Evolutionary conservation across 2,888 invertebrate species (phyloP).

Genomic region (Belgica antarctica): DNA sequence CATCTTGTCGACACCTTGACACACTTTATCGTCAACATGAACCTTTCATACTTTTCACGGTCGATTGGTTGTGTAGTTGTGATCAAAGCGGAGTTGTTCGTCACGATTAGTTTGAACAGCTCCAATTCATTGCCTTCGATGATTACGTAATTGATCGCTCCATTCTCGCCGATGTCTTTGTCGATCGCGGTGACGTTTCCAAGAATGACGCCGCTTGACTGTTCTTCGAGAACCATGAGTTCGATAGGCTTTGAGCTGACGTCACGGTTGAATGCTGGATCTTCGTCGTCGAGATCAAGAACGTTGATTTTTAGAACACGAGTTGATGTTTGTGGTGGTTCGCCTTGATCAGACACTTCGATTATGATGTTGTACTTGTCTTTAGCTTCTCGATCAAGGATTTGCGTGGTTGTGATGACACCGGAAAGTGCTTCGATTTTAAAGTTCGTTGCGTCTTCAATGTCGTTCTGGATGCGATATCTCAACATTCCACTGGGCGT

Average conservation of each 20-base stretch:
- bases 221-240: constrained; percentile 66
- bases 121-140: constrained; percentile 70
- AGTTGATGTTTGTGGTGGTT: constrained; percentile 72
- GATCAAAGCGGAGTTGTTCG: constrained; percentile 65
- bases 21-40: constrained; percentile 68
- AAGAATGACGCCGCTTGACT: constrained; percentile 64
- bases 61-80: constrained; percentile 64
- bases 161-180: constrained; percentile 72
- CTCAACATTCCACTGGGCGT: constrained; percentile 71
- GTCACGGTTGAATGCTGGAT: constrained; percentile 67
- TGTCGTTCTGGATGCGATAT: constrained; percentile 70
- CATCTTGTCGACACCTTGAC: constrained; percentile 56
- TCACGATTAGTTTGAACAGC: constrained; percentile 62
- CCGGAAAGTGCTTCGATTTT: constrained; percentile 63
- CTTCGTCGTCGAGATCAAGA: constrained; percentile 76
- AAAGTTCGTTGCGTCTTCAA: constrained; percentile 63
- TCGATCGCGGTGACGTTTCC: constrained; percentile 70
- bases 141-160: constrained; percentile 70
- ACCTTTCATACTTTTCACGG: constrained; percentile 61
- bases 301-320: constrained; percentile 67
- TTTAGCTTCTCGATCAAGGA: constrained; percentile 72
- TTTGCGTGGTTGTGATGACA: constrained; percentile 65
- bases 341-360: constrained; percentile 74
- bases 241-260: constrained; percentile 66
- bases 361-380: constrained; percentile 73